Conservation (phyloP, 1,140 invertebrate species). For the Galleria mellonella region DNA sequence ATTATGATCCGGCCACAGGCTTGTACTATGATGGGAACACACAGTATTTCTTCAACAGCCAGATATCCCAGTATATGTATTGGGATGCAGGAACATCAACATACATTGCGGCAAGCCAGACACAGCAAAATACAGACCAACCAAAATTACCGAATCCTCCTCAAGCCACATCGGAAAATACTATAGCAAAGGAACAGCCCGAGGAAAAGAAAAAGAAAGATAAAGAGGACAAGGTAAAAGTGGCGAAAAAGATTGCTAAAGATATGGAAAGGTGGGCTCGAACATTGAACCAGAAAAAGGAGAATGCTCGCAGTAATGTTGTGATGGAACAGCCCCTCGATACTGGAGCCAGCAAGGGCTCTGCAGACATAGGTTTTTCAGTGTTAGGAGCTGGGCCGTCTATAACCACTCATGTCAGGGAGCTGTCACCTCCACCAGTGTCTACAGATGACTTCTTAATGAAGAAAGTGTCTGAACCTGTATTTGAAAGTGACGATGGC, state of each 20-base stretch:
- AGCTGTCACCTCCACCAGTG: conserved; percentile 45
- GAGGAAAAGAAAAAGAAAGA: conserved; percentile 75
- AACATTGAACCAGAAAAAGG: conserved; percentile 97
- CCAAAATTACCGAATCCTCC: conserved; percentile 41
- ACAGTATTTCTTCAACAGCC: conserved; percentile 94
- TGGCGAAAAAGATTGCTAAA: conserved; percentile 98
- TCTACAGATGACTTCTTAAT: conserved; percentile 74
- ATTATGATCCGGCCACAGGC: conserved; percentile 94
- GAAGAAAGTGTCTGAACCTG: conserved; percentile 73
- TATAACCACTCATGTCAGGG: conserved; percentile 57
- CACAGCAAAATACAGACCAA: conserved; percentile 62
- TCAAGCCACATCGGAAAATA: conserved; percentile 31
- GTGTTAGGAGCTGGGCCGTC: conserved; percentile 82
- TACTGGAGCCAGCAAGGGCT: conserved; percentile 75
- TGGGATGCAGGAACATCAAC: conserved; percentile 92
- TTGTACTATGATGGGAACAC: conserved; percentile 97
- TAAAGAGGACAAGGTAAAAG: conserved; percentile 94
- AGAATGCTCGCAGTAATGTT: conserved; percentile 82
- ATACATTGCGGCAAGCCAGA: conserved; percentile 84
- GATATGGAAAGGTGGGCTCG: conserved; percentile 98
- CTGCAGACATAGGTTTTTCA: conserved; percentile 93
- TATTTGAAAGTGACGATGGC: conserved; percentile 77
- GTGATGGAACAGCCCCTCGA: conserved; percentile 73
- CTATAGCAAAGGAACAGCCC: conserved; percentile 50
- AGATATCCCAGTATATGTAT: conserved; percentile 93